Conservation (phyloP, 2,888 invertebrate genomes). For the Tanypteryx hageni region DNA sequence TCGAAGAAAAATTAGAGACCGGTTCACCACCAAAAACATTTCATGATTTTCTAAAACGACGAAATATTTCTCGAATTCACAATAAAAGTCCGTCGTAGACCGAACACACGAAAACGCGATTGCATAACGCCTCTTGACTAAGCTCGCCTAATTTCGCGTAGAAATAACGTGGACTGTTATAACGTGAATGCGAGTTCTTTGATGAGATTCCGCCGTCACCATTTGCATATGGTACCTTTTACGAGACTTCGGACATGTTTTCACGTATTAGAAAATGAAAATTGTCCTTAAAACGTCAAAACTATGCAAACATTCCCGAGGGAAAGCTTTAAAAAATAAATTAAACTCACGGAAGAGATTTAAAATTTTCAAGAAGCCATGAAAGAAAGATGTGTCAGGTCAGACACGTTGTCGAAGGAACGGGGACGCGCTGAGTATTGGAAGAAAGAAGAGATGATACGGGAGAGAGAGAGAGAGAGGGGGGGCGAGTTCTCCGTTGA, state of each 20-base stretch:
- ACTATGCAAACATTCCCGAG: neutral
- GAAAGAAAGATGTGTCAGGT: constrained; percentile 6
- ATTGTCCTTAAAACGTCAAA: neutral
- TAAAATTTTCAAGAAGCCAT: neutral
- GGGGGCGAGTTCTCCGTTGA: neutral
- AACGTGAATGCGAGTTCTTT: neutral
- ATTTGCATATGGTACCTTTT: neutral
- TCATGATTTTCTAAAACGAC: neutral
- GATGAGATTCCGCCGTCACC: neutral
- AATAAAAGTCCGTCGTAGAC: neutral
- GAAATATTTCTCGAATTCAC: neutral
- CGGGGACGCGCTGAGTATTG: neutral
- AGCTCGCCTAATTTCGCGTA: neutral
- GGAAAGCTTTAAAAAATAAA: neutral
- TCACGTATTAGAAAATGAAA: neutral
- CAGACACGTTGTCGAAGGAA: neutral
- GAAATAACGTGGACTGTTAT: neutral
- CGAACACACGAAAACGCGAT: neutral
- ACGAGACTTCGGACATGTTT: neutral
- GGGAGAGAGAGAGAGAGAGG: neutral
- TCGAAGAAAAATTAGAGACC: neutral
- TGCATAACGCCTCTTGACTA: neutral
- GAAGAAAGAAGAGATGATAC: neutral
- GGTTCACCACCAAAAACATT: neutral
- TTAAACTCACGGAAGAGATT: neutral